phyloP scores from a whole-genome alignment of 2,888 invertebrate genomes.

The Ochlodes sylvanus region DNA sequence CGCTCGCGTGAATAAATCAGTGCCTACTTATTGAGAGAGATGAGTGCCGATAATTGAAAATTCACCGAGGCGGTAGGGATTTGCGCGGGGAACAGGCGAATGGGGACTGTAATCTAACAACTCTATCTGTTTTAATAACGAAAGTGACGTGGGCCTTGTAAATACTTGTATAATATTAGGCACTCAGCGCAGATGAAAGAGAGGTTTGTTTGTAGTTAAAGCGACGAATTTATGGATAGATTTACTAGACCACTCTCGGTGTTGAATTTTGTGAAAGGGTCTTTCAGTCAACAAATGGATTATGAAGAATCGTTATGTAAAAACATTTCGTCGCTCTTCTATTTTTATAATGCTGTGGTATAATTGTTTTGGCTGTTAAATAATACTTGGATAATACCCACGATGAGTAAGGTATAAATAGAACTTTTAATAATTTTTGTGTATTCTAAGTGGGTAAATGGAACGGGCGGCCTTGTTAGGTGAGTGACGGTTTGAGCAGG shows the following conservation, averaged over 20 bases:
- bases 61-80: slow-evolving; percentile 52
- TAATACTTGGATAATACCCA: no score
- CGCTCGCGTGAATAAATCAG: slow-evolving; percentile 53
- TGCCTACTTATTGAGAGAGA: slow-evolving; percentile 53
- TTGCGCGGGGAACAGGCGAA: slow-evolving; percentile 53
- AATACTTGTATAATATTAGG: slow-evolving; percentile 8
- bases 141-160: slow-evolving; percentile 22
- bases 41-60: slow-evolving; percentile 65
- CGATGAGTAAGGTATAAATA: no score
- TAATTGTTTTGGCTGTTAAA: no score
- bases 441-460: no score
- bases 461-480: no score
- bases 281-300: neutral
- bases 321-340: neutral
- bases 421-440: no score
- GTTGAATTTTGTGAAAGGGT: slow-evolving; percentile 1
- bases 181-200: neutral
- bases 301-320: neutral
- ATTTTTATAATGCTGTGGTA: neutral
- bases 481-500: no score
- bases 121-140: slow-evolving; percentile 31
- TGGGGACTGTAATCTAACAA: slow-evolving; percentile 33
- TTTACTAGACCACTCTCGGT: neutral
- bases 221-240: neutral
- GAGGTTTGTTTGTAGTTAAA: slow-evolving; percentile 11